These are phyloP conservation scores for Kradibia gibbosae DNA, from an alignment of 1,140 invertebrate species.

Conservation along the genomic window DNA sequence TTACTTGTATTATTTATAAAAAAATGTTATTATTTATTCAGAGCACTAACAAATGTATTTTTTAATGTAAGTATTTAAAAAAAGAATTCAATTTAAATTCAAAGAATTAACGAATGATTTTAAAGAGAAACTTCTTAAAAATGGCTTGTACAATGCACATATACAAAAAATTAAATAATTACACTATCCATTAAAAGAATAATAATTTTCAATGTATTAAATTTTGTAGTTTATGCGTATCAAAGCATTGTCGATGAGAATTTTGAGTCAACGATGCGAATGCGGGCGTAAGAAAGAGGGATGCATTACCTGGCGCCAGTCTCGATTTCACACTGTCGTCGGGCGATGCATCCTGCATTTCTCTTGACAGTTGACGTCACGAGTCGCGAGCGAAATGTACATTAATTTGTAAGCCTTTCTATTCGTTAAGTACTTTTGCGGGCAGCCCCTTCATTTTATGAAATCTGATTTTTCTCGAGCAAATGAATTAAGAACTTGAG, in stretches of 20 bases:
- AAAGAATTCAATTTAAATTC: no score
- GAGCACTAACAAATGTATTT: no score
- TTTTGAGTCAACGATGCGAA: constrained; percentile 21
- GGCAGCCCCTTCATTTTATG: constrained; percentile 29
- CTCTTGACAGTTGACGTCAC: constrained; percentile 41
- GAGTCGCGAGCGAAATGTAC: constrained; percentile 52
- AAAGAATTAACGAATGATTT: no score
- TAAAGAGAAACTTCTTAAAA: not conserved
- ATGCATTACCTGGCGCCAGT: constrained; percentile 51
- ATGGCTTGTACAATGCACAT: not conserved
- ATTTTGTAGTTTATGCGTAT: constrained; percentile 3
- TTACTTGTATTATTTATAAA: no score
- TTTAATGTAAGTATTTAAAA: no score
- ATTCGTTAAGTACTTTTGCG: constrained; percentile 48
- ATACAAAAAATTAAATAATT: not conserved
- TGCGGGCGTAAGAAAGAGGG: not conserved
- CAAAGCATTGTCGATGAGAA: constrained; percentile 12
- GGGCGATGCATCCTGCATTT: constrained; percentile 33
- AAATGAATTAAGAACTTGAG: constrained; percentile 36
- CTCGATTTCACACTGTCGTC: constrained; percentile 48
- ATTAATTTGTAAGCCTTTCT: constrained; percentile 60
- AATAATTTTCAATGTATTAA: not conserved
- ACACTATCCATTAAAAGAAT: not conserved
- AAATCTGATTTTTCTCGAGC: constrained; percentile 37
- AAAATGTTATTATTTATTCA: no score